Conservation (phyloP, 2,888 invertebrate species). For the Pimpla rufipes region DNA sequence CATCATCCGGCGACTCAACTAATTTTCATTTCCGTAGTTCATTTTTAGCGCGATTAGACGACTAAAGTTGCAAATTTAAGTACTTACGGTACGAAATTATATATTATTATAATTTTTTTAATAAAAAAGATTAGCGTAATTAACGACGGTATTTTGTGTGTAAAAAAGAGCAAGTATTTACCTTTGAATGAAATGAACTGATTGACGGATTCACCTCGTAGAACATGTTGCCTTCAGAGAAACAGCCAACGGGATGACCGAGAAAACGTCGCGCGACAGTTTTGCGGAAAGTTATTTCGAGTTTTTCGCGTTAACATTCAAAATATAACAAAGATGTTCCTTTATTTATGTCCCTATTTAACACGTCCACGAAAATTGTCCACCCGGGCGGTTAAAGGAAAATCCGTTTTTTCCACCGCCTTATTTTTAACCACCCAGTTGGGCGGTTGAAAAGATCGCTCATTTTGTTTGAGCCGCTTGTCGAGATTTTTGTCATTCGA, state of each 20-base stretch:
- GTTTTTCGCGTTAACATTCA: slow-evolving; percentile 24
- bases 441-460: no score
- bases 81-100: neutral
- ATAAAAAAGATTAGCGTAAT: slow-evolving; percentile 31
- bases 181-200: slow-evolving; percentile 23
- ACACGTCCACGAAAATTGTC: slow-evolving; percentile 21
- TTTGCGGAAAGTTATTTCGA: slow-evolving; percentile 17
- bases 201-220: neutral
- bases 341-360: slow-evolving; percentile 48
- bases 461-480: no score
- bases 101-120: slow-evolving; percentile 20
- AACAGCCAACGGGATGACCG: slow-evolving; percentile 7
- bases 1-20: slow-evolving; percentile 29
- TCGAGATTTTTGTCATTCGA: no score
- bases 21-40: slow-evolving; percentile 25
- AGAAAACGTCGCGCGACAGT: neutral
- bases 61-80: neutral
- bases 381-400: neutral
- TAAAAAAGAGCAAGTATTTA: slow-evolving; percentile 18
- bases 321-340: slow-evolving; percentile 51
- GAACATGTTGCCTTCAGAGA: slow-evolving; percentile 12
- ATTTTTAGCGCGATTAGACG: no score
- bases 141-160: slow-evolving; percentile 20
- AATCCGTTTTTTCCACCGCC: no score
- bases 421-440: no score